Base-by-base conservation (phyloP, 1,140 invertebrate genomes). In the Drosophila erecta region DNA sequence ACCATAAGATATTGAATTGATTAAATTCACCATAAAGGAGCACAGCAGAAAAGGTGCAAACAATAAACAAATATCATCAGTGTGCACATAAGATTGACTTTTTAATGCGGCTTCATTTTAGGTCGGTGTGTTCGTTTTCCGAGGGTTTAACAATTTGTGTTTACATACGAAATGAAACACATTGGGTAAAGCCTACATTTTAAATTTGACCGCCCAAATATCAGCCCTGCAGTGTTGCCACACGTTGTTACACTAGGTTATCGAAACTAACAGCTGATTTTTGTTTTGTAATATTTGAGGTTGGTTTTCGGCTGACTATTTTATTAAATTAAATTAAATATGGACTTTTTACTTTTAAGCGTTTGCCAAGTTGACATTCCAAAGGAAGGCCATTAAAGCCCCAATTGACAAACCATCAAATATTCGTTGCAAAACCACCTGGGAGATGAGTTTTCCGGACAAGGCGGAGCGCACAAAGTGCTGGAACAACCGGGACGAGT, bases 401-500 rank as follows among this genome's bases (percentile, higher is more conserved):
- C 5, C 17, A 12, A 20, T 6, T 37, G 4, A 11, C 24, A 49
- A 11, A 50, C 14, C 7, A 27, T 2, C 2, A 11, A 12, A 33
- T 3, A 30, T 8, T 30, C 30, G 10, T 20, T 8, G 11, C 30
- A 11, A 56, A 37, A 33, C 12, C 14, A 49, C 8, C 14, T 30
- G 24, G n/a, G 15, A 81, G 37, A 97, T 97, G 96, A 96, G 96
- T 81, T 97, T 97, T 92, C 96, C 96, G 51, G 95, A 93, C 79
- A 98, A 97, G 94, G 94, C 95, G 73, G 95, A 96, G 90, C 94
- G 98, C 77, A 93, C 95, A 89, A 94, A 93, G 81, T 99, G 98
- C 93, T 98, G 97, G 97, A 93, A 93, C 71, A 94, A 95, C 62
- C 94, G 97, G 81, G 97, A 99, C 93, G 93, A 94, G 44, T 98